Percentiles rank a stretch among this genome's conserved stretches.
Conservation (phyloP, 2,797 vertebrate species). For the Linurgus olivaceus region DNA sequence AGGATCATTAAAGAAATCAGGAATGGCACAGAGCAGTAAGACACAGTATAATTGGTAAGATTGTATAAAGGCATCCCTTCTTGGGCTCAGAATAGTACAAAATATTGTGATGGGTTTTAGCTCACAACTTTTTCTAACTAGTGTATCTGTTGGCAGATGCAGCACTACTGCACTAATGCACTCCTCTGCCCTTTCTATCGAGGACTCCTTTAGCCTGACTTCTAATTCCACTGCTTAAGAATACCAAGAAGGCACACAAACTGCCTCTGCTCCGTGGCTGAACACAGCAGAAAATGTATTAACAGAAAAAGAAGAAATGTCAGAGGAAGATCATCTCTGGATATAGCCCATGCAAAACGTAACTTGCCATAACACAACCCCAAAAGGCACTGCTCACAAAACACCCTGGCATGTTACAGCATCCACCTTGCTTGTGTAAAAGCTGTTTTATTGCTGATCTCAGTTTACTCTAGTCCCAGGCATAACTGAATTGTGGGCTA, state of each 20-base stretch:
- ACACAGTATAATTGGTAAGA: not conserved
- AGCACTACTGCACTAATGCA: not conserved
- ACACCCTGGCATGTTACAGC: slow-evolving; percentile 34
- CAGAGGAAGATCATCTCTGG: not conserved
- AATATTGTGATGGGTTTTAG: not conserved
- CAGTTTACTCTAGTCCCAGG: slow-evolving; percentile 1
- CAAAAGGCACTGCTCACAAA: slow-evolving; percentile 6
- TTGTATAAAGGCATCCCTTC: not conserved
- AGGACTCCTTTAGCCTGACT: not conserved
- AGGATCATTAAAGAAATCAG: not conserved
- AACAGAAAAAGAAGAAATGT: not conserved
- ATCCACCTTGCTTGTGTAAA: slow-evolving; percentile 11
- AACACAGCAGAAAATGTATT: not conserved
- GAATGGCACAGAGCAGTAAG: not conserved
- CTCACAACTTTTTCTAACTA: not conserved
- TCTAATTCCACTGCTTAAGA: not conserved
- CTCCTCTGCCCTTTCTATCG: not conserved
- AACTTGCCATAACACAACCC: slow-evolving; percentile 43
- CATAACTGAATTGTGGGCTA: not conserved
- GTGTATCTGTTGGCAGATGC: not conserved
- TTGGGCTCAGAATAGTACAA: not conserved
- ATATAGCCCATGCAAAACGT: not conserved
- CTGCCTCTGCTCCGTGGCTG: accelerated
- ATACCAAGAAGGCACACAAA: not conserved
- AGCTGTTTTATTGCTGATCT: slow-evolving; percentile 37